Evolutionary conservation across 2,797 vertebrate genomes (phyloP).

Genomic region (Borostomias antarcticus): DNA sequence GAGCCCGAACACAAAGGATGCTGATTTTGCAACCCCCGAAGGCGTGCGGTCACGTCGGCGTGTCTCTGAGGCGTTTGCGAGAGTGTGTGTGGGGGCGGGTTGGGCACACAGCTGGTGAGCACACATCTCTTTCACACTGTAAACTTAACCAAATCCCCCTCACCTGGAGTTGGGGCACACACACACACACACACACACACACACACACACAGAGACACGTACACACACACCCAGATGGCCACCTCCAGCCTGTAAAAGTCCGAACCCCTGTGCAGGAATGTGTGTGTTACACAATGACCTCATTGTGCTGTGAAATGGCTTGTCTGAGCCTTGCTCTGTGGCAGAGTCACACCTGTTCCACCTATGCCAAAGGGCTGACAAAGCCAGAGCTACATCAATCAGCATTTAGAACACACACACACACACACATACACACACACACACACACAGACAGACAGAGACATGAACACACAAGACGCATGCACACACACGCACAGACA

Average conservation of each 20-base stretch:
- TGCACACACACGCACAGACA: neutral
- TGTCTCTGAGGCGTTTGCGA: conserved; percentile 20
- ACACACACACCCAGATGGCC: conserved; percentile 62
- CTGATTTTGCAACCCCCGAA: conserved; percentile 52
- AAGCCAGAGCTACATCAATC: conserved; percentile 80
- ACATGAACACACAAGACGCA: conserved; percentile 1
- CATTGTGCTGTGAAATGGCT: conserved; percentile 79
- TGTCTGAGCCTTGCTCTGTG: conserved; percentile 77
- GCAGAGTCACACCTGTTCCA: conserved; percentile 86
- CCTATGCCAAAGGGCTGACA: conserved; percentile 80
- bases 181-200: conserved; percentile 12
- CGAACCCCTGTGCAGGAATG: conserved; percentile 76
- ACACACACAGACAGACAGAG: conserved; percentile 15
- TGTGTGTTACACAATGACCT: conserved; percentile 81
- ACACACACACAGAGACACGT: conserved; percentile 20
- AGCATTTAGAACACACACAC: conserved; percentile 63
- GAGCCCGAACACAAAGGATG: conserved; percentile 12
- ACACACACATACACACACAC: conserved; percentile 45
- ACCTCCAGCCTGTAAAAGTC: conserved; percentile 74
- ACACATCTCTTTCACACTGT: conserved; percentile 63
- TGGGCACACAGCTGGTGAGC: conserved; percentile 64
- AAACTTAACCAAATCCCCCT: conserved; percentile 70
- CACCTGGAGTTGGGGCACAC: conserved; percentile 63
- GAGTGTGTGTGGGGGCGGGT: conserved; percentile 36
- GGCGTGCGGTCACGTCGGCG: conserved; percentile 14